Evolutionary conservation across 2,797 vertebrate species (phyloP), one percentile per base, ranked within the genome.

Genomic region (Heteromormyrus szaboi): DNA sequence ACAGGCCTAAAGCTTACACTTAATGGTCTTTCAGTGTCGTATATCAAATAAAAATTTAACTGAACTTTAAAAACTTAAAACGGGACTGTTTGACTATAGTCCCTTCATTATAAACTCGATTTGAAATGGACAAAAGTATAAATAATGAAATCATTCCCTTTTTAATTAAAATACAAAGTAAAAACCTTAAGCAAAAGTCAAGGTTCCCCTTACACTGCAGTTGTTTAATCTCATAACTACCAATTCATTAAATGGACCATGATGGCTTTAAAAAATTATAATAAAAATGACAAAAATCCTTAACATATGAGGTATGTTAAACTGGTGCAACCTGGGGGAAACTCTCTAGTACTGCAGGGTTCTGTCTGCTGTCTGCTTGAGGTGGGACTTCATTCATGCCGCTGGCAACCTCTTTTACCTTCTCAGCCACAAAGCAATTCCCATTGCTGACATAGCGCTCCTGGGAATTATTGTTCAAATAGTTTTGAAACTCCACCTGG

Each of bases 381-480:
- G 97, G 96, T 92, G 95, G 96, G 91, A 97, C 96, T 91, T 99
- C 97, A 59, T 97, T 94, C 81, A 97, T 96, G 92, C 94, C 94
- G 22, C 96, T 91, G 41, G 97, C 87, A 93, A 93, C 97, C 91
- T 97, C 96, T 89, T 95, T 94, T 72, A 96, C 95, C 91, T 96
- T 96, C 86, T 98, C 97, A 0, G 96, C 94, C 59, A 96, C 91
- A 86, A 91, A 91, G 93, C 96, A 93, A 19, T 96, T 95, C 22
- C 95, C 95, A 86, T 96, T 97, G 86, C 95, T 94, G 90, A 96
- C 95, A 94, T 97, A 98, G 88, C 96, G 95, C 90, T 96, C 96
- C 93, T 95, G 96, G 84, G 94, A 94, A 93, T 97, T 97, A 93
- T 96, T 97, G 97, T 98, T 99, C 94, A 99, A 96, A 95, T 97